These are phyloP conservation scores for Antrozous pallidus DNA, from an alignment of 2,797 vertebrate species.

Conservation along the genomic window DNA sequence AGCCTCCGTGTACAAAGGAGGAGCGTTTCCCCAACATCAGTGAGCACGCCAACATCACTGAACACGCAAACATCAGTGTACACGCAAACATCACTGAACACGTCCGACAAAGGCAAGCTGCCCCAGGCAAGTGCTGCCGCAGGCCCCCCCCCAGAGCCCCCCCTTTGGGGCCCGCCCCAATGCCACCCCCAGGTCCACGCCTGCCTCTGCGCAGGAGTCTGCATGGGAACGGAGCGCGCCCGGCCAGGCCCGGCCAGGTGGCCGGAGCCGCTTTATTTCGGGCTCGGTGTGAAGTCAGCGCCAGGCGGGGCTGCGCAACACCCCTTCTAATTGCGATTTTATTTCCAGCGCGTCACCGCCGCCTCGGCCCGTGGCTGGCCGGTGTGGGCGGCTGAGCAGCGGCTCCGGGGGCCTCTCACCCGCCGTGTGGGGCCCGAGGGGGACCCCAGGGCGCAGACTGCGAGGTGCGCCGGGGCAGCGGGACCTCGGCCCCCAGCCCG, in stretches of 20 bases:
- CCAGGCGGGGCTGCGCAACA: slow-evolving; percentile 71
- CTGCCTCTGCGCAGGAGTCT: not conserved
- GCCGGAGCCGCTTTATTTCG: slow-evolving; percentile 54
- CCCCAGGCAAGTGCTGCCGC: not conserved
- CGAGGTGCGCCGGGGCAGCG: no score
- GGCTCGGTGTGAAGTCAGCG: slow-evolving; percentile 61
- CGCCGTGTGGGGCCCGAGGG: no score
- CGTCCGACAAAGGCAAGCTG: not conserved
- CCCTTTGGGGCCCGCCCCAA: no score
- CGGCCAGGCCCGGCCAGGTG: slow-evolving; percentile 40
- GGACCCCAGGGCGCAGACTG: not conserved
- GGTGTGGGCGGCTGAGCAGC: not conserved
- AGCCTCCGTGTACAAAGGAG: not conserved
- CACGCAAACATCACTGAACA: no score
- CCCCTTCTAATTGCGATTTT: slow-evolving; percentile 76
- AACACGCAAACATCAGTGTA: no score
- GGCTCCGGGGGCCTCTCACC: no score
- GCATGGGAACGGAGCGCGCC: slow-evolving; percentile 31
- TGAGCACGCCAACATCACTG: no score
- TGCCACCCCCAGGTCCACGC: no score
- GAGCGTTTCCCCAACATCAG: not conserved
- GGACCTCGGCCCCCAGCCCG: no score
- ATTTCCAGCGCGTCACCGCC: slow-evolving; percentile 75
- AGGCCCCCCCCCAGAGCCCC: not conserved
- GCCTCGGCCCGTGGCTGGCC: slow-evolving; percentile 29